Base-by-base conservation (phyloP, 2,113 vertebrate genomes). In the Festucalex cinctus region DNA sequence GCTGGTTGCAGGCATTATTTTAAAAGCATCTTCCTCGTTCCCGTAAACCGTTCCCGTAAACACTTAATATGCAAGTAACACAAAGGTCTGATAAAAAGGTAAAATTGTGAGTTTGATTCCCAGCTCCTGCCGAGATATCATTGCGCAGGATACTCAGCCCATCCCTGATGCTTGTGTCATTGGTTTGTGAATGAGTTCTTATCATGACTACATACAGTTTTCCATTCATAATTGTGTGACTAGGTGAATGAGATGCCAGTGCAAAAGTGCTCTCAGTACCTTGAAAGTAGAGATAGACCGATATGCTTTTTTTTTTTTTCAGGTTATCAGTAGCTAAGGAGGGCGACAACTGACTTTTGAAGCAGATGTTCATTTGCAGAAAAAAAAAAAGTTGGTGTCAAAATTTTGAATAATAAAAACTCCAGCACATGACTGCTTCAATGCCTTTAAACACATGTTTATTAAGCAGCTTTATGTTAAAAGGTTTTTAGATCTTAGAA, bases 1-100 rank as follows among this genome's bases (percentile, higher is more conserved):
- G 36, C 46, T 61, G 46, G 58, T n/a, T 12, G 36, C 39, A 60
- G 61, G 68, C 3, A 57, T 73, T 51, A 51, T 32, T 36, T 44
- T 17, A 46, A 24, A 13, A 44, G 60, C 37, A 39, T 51, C 9
- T 49, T 46, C 20, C 17, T 32, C 9, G 36, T n/a, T 62, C 32
- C 35, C 49, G 48, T 20, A n/a, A n/a, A n/a, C n/a, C n/a, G n/a
- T 49, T 46, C 61, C 16, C 48, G 22, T 57, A 32, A 57, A 57
- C 26, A 54, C 44, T 19, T 46, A 6, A 16, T 10, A 46, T 19
- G 43, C 10, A 24, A 26, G n/a, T 3, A 54, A 54, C 22, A 53
- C 19, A 49, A 49, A 49, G 6, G 46, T 6, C 17, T 17, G 17
- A 17, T 5, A 17, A 9, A 48, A 48, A 48, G 4, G 19, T 48